Evolutionary conservation across 2,797 vertebrate genomes (phyloP).

Genomic region (Huso huso): DNA sequence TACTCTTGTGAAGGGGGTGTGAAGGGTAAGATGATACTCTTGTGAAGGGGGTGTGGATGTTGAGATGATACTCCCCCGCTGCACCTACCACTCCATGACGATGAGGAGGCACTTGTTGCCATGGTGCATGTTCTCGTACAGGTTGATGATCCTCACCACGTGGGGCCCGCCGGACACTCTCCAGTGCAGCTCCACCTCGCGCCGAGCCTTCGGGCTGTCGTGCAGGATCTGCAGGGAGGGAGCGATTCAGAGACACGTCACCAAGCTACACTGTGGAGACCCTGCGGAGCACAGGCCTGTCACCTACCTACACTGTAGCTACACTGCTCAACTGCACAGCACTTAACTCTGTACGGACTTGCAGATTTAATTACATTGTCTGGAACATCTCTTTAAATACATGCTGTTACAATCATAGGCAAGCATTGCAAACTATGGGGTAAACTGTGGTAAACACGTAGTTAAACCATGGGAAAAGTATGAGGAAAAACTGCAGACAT

Average conservation of each 20-base stretch:
- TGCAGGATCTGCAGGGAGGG: conserved; percentile 74
- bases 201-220: conserved; percentile 86
- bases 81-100: conserved; percentile 91
- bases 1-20: no score
- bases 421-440: no score
- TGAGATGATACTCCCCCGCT: not conserved
- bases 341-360: no score
- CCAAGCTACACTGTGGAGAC: not conserved
- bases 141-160: conserved; percentile 83
- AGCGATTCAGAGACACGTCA: not conserved
- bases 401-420: no score
- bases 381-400: no score
- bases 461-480: no score
- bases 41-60: no score
- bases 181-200: conserved; percentile 93
- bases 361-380: no score
- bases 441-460: no score
- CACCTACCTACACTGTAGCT: not conserved
- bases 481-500: no score
- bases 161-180: conserved; percentile 81
- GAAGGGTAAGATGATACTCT: no score
- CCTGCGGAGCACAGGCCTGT: not conserved
- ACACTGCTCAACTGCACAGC: no score
- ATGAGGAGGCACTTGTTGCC: conserved; percentile 93
- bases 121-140: conserved; percentile 94